Evolutionary conservation across 2,797 vertebrate genomes (phyloP).

Genomic region (Gila robusta): DNA sequence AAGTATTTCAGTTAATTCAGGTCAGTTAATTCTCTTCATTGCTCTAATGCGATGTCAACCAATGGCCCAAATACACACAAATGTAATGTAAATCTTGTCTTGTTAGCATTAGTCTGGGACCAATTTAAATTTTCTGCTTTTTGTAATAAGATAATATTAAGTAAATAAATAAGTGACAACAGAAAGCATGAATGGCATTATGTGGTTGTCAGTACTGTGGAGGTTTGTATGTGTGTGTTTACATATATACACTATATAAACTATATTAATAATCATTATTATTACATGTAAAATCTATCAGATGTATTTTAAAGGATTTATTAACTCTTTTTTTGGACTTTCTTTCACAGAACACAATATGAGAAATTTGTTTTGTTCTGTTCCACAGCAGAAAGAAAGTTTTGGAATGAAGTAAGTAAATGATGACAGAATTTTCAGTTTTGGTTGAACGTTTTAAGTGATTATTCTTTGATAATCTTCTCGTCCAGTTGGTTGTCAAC

Average conservation of each 20-base stretch:
- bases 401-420: background rate
- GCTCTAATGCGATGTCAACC: background rate
- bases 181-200: conserved; percentile 52
- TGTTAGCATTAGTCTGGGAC: conserved; percentile 40
- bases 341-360: background rate
- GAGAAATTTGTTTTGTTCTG: background rate
- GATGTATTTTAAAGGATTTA: background rate
- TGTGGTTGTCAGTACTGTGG: background rate
- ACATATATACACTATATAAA: background rate
- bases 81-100: conserved; percentile 40
- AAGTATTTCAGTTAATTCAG: background rate
- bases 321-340: background rate
- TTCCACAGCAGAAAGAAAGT: background rate
- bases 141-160: conserved; percentile 38
- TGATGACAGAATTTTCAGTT: background rate
- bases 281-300: background rate
- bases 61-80: background rate
- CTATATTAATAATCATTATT: background rate
- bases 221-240: background rate
- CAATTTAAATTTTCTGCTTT: conserved; percentile 44
- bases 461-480: background rate
- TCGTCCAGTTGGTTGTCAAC: background rate
- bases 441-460: background rate
- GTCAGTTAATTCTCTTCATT: conserved; percentile 9
- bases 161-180: conserved; percentile 50